phyloP scores from a whole-genome alignment of 2,113 vertebrate species.

The Gallinago jamesoni region DNA sequence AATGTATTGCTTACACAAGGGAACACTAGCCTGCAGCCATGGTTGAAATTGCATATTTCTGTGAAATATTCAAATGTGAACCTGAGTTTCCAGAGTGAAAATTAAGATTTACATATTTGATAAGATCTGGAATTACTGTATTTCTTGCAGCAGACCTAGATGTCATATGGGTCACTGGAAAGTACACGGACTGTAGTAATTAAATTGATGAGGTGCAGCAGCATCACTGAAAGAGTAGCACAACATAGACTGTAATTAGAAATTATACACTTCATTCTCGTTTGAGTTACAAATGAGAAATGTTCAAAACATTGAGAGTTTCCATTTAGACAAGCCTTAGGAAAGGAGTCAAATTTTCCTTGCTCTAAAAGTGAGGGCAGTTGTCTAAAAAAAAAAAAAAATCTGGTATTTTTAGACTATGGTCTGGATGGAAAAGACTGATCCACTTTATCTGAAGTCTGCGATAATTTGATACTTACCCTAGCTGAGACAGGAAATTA shows the following conservation, averaged over 20 bases:
- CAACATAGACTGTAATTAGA: background rate
- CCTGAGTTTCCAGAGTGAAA: background rate
- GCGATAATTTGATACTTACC: background rate
- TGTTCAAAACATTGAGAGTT: background rate
- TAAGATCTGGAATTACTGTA: background rate
- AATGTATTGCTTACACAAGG: slow-evolving; percentile 53
- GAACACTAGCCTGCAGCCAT: slow-evolving; percentile 50
- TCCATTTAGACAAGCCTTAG: background rate
- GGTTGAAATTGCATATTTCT: slow-evolving; percentile 23
- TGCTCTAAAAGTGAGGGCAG: background rate
- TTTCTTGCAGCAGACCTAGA: background rate
- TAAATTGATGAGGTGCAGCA: background rate
- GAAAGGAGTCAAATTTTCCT: background rate
- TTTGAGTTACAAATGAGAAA: background rate
- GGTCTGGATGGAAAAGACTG: background rate
- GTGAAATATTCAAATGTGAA: slow-evolving; percentile 36
- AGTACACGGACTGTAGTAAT: background rate
- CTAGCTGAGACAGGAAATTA: background rate
- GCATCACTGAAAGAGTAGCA: background rate
- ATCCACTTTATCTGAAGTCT: background rate
- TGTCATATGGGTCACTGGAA: background rate
- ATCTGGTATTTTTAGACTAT: background rate
- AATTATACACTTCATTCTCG: background rate
- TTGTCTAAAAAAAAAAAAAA: background rate
- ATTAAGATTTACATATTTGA: slow-evolving; percentile 24